Evolutionary conservation across 1,140 invertebrate species (phyloP), one percentile per base, ranked within the genome.

Genomic region (Doryteuthis pealeii): DNA sequence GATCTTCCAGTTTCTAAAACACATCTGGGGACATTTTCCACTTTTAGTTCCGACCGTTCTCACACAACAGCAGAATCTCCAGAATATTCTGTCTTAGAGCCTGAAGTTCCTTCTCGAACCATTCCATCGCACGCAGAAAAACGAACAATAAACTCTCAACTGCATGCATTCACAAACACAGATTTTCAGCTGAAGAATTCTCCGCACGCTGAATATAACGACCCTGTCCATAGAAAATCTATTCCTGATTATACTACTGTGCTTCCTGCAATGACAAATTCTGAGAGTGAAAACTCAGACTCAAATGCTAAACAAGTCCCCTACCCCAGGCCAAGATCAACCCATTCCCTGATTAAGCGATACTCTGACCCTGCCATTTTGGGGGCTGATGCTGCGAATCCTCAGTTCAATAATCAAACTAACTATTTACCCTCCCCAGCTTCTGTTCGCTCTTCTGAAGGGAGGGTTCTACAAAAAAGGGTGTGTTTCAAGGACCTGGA

Each of bases 31-130:
- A 62, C 54, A 62, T 62, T 62, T 62, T 62, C 54, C 0, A 62
- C 54, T 62, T 62, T 62, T 62, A 62, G 26, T 62, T 62, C 54
- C 18, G 54, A 62, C 0, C 54, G 22, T 62, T 18, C 26, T 4
- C 10, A 22, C 10, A 40, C 10, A 40, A 40, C 35, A 40, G 35
- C 35, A 40, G 35, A 40, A 40, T 62, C 54, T 28, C 54, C 54
- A 2, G 54, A 62, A 62, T 62, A 62, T 62, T 62, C 54, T n/a
- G 54, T 62, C 22, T 62, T 62, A 62, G 54, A 62, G 5, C 54
- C 18, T 0, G 18, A 22, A 62, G 54, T 62, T 18, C 18, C 10
- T 40, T 10, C 35, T 40, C 35, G 10, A 40, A 40, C 35, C 35
- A 40, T 40, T 40, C 35, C 35, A 40, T 40, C 35, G 10, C 35